Evolutionary conservation across 2,797 vertebrate species (phyloP).

Genomic region (Podarcis siculus): DNA sequence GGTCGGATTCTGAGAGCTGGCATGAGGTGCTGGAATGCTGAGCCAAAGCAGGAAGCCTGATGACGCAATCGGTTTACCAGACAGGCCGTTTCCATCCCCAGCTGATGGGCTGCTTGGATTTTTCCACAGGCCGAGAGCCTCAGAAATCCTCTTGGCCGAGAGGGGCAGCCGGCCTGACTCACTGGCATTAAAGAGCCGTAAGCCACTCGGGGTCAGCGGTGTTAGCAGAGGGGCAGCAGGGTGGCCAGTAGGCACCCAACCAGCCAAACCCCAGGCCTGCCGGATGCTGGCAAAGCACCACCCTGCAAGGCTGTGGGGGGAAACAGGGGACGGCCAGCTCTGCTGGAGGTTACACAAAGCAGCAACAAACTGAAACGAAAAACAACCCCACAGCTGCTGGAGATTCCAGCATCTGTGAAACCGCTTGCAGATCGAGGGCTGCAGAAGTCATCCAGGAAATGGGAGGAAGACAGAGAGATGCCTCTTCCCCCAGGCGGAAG

Average conservation of each 20-base stretch:
- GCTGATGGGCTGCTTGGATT: neutral
- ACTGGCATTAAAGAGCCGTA: neutral
- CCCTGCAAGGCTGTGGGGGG: too few relatives aligned
- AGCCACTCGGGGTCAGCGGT: neutral
- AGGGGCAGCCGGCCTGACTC: neutral
- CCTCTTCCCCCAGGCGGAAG: neutral
- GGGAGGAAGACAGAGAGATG: too few relatives aligned
- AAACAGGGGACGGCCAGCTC: neutral
- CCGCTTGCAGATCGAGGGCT: neutral
- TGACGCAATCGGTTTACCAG: neutral
- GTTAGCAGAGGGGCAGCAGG: too few relatives aligned
- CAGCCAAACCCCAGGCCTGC: neutral
- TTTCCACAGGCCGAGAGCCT: neutral
- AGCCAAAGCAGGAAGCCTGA: neutral
- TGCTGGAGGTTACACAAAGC: neutral
- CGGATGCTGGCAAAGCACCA: neutral
- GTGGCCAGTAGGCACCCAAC: neutral
- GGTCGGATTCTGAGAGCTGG: neutral
- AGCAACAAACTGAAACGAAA: too few relatives aligned
- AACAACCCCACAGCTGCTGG: neutral
- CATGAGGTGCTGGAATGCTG: neutral
- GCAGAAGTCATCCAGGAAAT: neutral
- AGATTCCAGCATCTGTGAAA: constrained; percentile 20
- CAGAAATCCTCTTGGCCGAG: neutral
- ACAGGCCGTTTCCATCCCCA: neutral